Percentiles rank a stretch among this genome's conserved stretches.
phyloP scores from a whole-genome alignment of 1,140 invertebrate species.

The Euschistus heros region DNA sequence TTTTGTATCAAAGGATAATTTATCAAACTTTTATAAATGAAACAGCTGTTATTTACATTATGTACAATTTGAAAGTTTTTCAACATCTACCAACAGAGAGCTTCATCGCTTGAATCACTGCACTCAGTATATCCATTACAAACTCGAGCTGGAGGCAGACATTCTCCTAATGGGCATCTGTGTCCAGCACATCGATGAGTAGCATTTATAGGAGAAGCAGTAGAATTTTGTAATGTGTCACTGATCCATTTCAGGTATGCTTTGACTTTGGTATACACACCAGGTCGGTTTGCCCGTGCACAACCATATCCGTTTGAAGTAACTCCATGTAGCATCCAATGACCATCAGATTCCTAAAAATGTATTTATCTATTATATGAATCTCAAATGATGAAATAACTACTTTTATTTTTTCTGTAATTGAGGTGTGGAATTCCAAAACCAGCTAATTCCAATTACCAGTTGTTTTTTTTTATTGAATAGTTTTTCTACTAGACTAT shows the following conservation, averaged over 20 bases:
- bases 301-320: constrained; percentile 83
- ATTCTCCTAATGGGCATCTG: constrained; percentile 63
- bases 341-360: constrained; percentile 40
- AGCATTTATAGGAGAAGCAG: neutral
- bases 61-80: neutral
- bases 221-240: constrained; percentile 10
- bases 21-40: neutral
- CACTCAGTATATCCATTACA: constrained; percentile 70
- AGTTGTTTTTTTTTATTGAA: no score
- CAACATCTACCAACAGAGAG: constrained; percentile 34
- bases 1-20: neutral
- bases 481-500: no score
- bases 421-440: no score
- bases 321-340: constrained; percentile 56
- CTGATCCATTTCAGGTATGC: constrained; percentile 65
- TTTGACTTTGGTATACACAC: constrained; percentile 77
- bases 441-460: no score
- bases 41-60: no score
- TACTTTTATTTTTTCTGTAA: no score
- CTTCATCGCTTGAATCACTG: constrained; percentile 59
- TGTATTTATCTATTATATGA: neutral
- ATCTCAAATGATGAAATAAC: no score
- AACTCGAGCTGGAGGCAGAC: constrained; percentile 52
- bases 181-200: constrained; percentile 47
- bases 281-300: constrained; percentile 67